Percentiles rank a stretch among this genome's conserved stretches.
These are phyloP conservation scores for Perizoma affinitatum DNA, from an alignment of 2,888 invertebrate genomes.

Conservation along the genomic window DNA sequence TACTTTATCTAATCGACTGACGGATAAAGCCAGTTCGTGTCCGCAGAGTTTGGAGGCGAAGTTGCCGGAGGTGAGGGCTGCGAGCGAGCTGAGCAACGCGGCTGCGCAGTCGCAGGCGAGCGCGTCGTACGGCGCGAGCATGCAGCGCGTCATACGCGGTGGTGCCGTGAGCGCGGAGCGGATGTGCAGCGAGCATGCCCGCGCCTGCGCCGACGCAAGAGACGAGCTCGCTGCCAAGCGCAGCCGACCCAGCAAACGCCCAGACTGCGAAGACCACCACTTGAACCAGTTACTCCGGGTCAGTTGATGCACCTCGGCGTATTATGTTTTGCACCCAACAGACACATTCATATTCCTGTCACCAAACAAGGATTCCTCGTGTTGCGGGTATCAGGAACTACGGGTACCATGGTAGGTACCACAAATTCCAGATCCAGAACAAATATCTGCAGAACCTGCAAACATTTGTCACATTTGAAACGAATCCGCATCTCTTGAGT, in stretches of 20 bases:
- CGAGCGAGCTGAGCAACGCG: constrained; percentile 30
- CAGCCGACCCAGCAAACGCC: constrained; percentile 2
- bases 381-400: too few relatives aligned
- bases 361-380: too few relatives aligned
- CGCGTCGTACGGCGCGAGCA: constrained; percentile 27
- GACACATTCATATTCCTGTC: too few relatives aligned
- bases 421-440: too few relatives aligned
- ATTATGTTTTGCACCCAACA: neutral
- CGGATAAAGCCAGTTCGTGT: too few relatives aligned
- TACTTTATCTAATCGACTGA: too few relatives aligned
- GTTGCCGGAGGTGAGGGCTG: constrained; percentile 12
- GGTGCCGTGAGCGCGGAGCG: constrained; percentile 51
- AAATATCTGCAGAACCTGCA: too few relatives aligned
- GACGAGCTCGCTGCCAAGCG: constrained; percentile 13
- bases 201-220: constrained; percentile 24
- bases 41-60: constrained; percentile 32
- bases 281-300: neutral
- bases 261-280: constrained; percentile 24
- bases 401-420: too few relatives aligned
- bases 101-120: constrained; percentile 29
- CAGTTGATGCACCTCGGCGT: neutral
- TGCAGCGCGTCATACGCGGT: constrained; percentile 54
- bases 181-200: constrained; percentile 23
- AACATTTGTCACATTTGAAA: too few relatives aligned
- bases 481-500: too few relatives aligned